Percentiles rank a stretch among this genome's conserved stretches.
Evolutionary conservation across 2,113 vertebrate genomes (phyloP).

Genomic region (Aleadryas rufinucha): DNA sequence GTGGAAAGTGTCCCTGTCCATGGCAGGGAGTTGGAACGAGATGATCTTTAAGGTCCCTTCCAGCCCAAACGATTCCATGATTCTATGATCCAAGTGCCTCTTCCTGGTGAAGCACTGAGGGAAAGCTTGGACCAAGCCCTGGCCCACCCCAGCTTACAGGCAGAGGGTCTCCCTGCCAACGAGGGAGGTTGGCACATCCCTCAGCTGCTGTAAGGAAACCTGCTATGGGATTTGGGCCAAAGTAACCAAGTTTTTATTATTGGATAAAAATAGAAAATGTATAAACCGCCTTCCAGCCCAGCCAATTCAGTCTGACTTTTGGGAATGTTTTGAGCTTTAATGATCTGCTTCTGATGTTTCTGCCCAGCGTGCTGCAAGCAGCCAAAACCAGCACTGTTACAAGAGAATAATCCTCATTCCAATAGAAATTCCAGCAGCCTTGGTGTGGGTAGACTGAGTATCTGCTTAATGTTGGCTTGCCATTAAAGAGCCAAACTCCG

Average conservation of each 20-base stretch:
- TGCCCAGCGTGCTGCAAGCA: not conserved
- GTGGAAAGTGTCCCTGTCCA: not conserved
- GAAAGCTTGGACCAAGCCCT: not conserved
- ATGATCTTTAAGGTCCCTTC: not conserved
- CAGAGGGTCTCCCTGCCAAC: not conserved
- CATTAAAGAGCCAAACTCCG: not conserved
- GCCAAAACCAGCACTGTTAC: not conserved
- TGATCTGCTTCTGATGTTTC: not conserved
- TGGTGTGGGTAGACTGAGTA: not conserved
- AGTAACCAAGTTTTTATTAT: not conserved
- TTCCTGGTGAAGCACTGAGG: fast-evolving
- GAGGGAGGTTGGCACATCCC: not conserved
- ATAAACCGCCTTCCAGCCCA: not conserved
- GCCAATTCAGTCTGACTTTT: not conserved
- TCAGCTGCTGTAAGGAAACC: not conserved
- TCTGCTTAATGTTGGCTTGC: not conserved
- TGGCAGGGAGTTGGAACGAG: not conserved
- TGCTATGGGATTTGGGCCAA: not conserved
- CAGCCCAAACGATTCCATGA: not conserved
- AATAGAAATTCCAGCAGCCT: not conserved
- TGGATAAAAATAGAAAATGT: not conserved
- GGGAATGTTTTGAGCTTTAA: not conserved
- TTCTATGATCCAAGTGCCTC: not conserved
- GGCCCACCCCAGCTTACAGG: fast-evolving
- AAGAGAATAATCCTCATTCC: not conserved